Evolutionary conservation across 2,113 vertebrate species (phyloP), one percentile per base, ranked within the genome.

Genomic region (Podarcis muralis): DNA sequence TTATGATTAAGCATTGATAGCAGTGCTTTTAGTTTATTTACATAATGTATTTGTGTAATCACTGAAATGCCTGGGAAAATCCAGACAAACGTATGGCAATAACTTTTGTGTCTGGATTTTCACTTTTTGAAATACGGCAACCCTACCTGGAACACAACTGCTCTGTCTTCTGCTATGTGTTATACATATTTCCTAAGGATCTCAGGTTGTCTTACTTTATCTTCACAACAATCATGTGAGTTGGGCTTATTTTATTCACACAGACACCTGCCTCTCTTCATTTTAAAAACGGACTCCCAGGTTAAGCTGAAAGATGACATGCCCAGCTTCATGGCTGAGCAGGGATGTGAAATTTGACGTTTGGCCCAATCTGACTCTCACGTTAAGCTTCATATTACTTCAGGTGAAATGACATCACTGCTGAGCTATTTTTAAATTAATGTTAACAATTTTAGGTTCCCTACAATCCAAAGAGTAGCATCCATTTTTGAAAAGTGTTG

Each of bases 1-100:
- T 27, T 32, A 40, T 2, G 0, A 1, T 6, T 0, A 13, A 9
- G 25, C 1, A 0, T 9, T 2, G 30, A 30, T 8, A n/a, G 23
- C 79, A 20, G 22, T 5, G 5, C 77, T 48, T 53, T 32, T 35
- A 18, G 23, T 65, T 37, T 37, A 5, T 23, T 66, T 40, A 25
- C 62, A 53, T 53, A 53, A 53, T 53, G 48, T 53, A 53, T 53
- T 53, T 53, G 48, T 53, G 48, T 53, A 53, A 53, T 53, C 48
- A 53, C 11, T 53, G 48, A 53, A 53, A 53, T 53, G 9, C 11
- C 11, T 11, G 48, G 48, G 48, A 53, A 12, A 53, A 53, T 53
- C 48, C 11, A 12, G 11, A 53, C 48, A 53, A 11, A 53, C 2
- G 48, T 53, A 53, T 53, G 48, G 48, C 9, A 53, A 53, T 53